These are phyloP conservation scores for Rhagonycha fulva DNA, from an alignment of 2,888 invertebrate species.

Conservation along the genomic window DNA sequence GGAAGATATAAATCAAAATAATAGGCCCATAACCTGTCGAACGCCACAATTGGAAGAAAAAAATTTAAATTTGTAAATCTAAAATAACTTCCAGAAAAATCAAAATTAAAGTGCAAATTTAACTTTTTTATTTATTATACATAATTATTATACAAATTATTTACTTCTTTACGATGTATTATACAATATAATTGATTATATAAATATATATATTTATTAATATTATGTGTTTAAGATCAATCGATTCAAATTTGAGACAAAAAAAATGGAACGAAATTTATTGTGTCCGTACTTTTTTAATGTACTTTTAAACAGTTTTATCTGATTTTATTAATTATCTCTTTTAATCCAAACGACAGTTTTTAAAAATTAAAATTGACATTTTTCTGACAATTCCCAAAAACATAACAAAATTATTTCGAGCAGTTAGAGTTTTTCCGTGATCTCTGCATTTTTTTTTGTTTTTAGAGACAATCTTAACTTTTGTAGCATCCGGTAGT, in stretches of 20 bases:
- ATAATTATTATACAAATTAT: not conserved
- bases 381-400: too few relatives aligned
- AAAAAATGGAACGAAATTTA: too few relatives aligned
- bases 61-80: not conserved
- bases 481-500: not conserved
- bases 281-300: too few relatives aligned
- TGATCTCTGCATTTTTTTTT: too few relatives aligned
- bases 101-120: not conserved
- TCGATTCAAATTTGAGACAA: too few relatives aligned
- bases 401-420: too few relatives aligned
- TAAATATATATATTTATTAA: not conserved
- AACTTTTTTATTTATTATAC: not conserved
- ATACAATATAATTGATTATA: not conserved
- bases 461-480: too few relatives aligned
- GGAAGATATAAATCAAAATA: conserved; percentile 6
- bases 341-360: too few relatives aligned
- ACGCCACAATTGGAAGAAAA: not conserved
- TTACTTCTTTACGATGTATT: not conserved
- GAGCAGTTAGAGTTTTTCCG: too few relatives aligned
- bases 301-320: too few relatives aligned
- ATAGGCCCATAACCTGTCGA: not conserved
- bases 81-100: not conserved
- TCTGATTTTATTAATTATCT: too few relatives aligned
- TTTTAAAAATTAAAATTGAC: too few relatives aligned
- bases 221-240: not conserved